Percentiles rank a stretch among this genome's conserved stretches.
These are phyloP conservation scores for Hydropotes inermis DNA, from an alignment of 2,113 vertebrate species.

Conservation along the genomic window DNA sequence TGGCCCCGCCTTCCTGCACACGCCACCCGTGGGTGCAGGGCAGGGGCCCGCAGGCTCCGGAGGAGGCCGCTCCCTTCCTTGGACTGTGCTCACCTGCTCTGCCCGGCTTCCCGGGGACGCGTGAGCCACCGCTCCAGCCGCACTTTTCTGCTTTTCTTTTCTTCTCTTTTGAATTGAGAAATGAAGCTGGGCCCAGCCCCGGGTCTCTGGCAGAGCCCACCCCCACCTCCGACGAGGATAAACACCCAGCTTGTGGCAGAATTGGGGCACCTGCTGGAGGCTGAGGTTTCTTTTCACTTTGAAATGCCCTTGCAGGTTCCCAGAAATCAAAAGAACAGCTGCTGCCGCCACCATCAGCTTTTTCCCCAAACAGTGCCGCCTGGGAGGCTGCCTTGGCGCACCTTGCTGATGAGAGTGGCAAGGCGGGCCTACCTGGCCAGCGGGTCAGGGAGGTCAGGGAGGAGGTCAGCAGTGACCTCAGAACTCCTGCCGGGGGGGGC, in stretches of 20 bases:
- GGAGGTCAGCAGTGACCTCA: rapidly evolving
- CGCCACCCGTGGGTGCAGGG: not conserved
- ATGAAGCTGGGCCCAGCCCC: not conserved
- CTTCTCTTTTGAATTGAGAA: not conserved
- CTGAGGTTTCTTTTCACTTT: slow-evolving; percentile 45
- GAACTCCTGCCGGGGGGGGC: rapidly evolving
- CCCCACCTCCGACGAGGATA: not conserved
- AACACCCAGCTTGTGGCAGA: not conserved
- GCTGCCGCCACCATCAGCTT: slow-evolving; percentile 47
- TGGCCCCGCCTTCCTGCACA: rapidly evolving
- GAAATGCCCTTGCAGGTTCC: slow-evolving; percentile 69
- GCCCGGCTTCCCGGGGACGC: not conserved
- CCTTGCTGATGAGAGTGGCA: slow-evolving; percentile 27
- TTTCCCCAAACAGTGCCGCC: slow-evolving; percentile 35
- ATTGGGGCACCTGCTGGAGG: slow-evolving; percentile 20
- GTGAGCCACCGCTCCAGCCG: not conserved
- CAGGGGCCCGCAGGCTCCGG: rapidly evolving
- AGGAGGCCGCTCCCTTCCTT: not conserved
- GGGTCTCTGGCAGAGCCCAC: not conserved
- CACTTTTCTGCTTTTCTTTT: not conserved
- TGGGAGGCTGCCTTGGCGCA: not conserved
- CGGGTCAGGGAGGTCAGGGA: not conserved
- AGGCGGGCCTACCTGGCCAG: not conserved
- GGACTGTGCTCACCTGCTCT: not conserved
- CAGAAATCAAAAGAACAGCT: slow-evolving; percentile 31